phyloP scores from a whole-genome alignment of 2,888 invertebrate species.

The Sycophila texana region DNA sequence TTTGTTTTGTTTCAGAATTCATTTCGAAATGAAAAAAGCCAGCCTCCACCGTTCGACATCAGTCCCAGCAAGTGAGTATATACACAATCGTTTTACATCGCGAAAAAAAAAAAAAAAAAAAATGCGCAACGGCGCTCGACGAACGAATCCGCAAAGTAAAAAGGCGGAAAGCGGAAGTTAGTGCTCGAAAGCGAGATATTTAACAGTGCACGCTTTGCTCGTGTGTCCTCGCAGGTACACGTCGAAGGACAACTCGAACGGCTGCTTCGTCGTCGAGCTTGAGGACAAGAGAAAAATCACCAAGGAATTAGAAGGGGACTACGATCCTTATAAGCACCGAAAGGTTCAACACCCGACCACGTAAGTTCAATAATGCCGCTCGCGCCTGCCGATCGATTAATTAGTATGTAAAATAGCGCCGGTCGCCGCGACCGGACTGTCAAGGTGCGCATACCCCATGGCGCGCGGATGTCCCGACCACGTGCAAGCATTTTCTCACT shows the following conservation, averaged over 20 bases:
- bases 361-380: slow-evolving; percentile 77
- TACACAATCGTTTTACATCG: background rate
- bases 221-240: slow-evolving; percentile 60
- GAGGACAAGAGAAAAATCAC: slow-evolving; percentile 74
- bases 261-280: slow-evolving; percentile 75
- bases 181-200: slow-evolving; percentile 9
- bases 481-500: background rate
- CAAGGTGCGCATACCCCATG: background rate
- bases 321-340: slow-evolving; percentile 83
- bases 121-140: background rate
- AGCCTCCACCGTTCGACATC: slow-evolving; percentile 53
- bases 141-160: background rate
- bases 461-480: background rate
- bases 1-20: slow-evolving; percentile 62
- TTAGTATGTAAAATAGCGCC: background rate
- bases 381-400: background rate
- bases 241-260: slow-evolving; percentile 62
- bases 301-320: slow-evolving; percentile 77
- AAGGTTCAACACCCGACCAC: slow-evolving; percentile 84
- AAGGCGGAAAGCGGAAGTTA: slow-evolving; percentile 30
- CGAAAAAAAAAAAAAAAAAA: too few relatives aligned
- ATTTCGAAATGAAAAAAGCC: slow-evolving; percentile 56
- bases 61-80: slow-evolving; percentile 57
- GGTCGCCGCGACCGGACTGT: background rate
- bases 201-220: background rate